Evolutionary conservation across 2,113 vertebrate genomes (phyloP).

Genomic region (Trogon surrucura): DNA sequence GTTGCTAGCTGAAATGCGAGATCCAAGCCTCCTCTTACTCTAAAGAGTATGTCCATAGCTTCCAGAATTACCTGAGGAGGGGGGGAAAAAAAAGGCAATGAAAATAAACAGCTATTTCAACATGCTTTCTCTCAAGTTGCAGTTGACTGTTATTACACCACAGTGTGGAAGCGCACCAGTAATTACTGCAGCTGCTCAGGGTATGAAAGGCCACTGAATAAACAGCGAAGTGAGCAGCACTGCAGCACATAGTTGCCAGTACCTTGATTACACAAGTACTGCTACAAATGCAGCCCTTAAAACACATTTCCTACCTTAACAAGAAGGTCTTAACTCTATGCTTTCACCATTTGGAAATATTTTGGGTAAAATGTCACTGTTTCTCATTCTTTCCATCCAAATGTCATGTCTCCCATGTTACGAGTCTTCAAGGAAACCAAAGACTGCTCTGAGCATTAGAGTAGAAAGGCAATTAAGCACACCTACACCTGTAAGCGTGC

Average conservation of each 20-base stretch:
- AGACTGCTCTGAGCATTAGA: neutral
- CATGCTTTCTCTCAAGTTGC: neutral
- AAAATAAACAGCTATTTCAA: neutral
- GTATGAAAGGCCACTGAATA: neutral
- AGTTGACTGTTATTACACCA: neutral
- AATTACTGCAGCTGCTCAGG: neutral
- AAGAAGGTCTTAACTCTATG: neutral
- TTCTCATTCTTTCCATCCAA: neutral
- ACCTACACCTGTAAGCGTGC: neutral
- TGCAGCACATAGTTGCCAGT: neutral
- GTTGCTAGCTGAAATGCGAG: conserved; percentile 80
- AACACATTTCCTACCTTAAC: neutral
- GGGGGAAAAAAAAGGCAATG: neutral
- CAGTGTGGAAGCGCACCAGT: neutral
- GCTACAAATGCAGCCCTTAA: neutral
- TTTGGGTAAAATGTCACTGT: neutral
- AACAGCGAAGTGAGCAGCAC: neutral
- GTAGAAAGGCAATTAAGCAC: neutral
- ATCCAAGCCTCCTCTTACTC: conserved; percentile 83
- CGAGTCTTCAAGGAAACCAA: neutral
- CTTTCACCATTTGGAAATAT: neutral
- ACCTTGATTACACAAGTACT: neutral
- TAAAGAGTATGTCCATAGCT: conserved; percentile 78
- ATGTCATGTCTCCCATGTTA: neutral
- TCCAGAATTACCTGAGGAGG: conserved; percentile 66